Percentiles rank a stretch among this genome's conserved stretches.
phyloP scores from a whole-genome alignment of 23 tunicate genomes.

The Botrylloides violaceus region DNA sequence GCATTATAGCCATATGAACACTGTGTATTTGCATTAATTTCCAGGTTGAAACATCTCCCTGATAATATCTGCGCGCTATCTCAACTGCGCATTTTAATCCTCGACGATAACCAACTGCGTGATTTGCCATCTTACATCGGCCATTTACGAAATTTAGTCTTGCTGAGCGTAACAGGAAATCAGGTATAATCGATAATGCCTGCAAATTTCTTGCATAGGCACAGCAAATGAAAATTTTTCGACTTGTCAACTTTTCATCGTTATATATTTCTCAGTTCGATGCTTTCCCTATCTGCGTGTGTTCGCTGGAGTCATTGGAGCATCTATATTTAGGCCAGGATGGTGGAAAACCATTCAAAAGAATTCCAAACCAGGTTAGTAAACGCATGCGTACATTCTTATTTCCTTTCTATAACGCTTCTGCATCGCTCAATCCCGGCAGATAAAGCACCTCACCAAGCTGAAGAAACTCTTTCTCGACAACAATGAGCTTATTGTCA shows the following conservation, averaged over 20 bases:
- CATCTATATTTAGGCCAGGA: slow-evolving; percentile 82
- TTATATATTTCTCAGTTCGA: slow-evolving; percentile 39
- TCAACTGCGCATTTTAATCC: slow-evolving; percentile 36
- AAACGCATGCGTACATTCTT: too few species aligned
- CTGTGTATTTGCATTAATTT: too few species aligned
- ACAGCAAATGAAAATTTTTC: neutral
- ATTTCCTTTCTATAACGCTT: too few species aligned
- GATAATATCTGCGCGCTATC: slow-evolving; percentile 65
- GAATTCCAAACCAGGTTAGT: slow-evolving; percentile 76
- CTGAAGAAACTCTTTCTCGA: slow-evolving; percentile 49
- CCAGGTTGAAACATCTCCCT: slow-evolving; percentile 48
- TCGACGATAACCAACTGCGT: slow-evolving; percentile 67
- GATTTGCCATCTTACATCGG: slow-evolving; percentile 52
- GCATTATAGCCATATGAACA: too few species aligned
- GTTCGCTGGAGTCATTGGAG: slow-evolving; percentile 42
- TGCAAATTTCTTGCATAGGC: neutral
- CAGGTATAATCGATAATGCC: slow-evolving; percentile 44
- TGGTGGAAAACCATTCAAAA: slow-evolving; percentile 56
- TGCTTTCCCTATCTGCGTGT: slow-evolving; percentile 46
- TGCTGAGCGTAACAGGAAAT: slow-evolving; percentile 76
- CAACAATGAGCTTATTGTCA: slow-evolving; percentile 42
- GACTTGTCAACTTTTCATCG: neutral
- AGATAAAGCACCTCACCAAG: slow-evolving; percentile 45
- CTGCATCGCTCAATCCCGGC: too few species aligned
- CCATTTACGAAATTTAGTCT: slow-evolving; percentile 37